Percentiles rank a stretch among this genome's conserved stretches.
phyloP scores from a whole-genome alignment of 2,888 invertebrate species.

The Harpalus rufipes region DNA sequence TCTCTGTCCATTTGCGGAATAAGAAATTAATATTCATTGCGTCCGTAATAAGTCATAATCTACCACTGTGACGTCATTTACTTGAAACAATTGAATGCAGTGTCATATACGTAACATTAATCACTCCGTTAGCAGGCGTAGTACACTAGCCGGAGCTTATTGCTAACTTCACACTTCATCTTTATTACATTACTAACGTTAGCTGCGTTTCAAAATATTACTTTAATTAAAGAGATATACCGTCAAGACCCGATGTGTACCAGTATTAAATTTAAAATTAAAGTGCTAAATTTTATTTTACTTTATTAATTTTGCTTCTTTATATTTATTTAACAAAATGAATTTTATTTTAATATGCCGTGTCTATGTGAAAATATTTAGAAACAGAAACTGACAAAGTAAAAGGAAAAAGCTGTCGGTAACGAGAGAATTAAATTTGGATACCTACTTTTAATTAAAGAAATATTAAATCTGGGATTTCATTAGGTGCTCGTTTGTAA shows the following conservation, averaged over 20 bases:
- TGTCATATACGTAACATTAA: slow-evolving; percentile 43
- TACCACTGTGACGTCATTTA: slow-evolving; percentile 20
- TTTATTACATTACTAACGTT: slow-evolving; percentile 29
- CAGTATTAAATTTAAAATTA: slow-evolving; percentile 29
- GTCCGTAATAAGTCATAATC: slow-evolving; percentile 29
- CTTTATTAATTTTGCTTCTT: slow-evolving; percentile 21
- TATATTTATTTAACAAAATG: neutral
- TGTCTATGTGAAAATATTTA: slow-evolving; percentile 20
- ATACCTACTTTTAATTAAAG: slow-evolving; percentile 58
- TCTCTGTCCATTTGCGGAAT: neutral
- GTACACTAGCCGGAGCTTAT: slow-evolving; percentile 25
- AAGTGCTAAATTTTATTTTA: slow-evolving; percentile 36
- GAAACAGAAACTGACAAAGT: slow-evolving; percentile 25
- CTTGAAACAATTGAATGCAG: slow-evolving; percentile 48
- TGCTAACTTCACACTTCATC: slow-evolving; percentile 48
- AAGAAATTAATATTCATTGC: neutral
- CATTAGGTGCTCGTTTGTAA: slow-evolving; percentile 46
- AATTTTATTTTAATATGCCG: neutral
- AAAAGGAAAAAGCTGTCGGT: slow-evolving; percentile 12
- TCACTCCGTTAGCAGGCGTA: slow-evolving; percentile 23
- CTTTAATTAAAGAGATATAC: slow-evolving; percentile 51
- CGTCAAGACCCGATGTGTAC: neutral
- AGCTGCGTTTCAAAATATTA: slow-evolving; percentile 41
- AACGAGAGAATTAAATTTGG: slow-evolving; percentile 37
- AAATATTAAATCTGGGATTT: slow-evolving; percentile 57